Base-by-base conservation (phyloP, 2,888 invertebrate species). In the Epirrita christyi region DNA sequence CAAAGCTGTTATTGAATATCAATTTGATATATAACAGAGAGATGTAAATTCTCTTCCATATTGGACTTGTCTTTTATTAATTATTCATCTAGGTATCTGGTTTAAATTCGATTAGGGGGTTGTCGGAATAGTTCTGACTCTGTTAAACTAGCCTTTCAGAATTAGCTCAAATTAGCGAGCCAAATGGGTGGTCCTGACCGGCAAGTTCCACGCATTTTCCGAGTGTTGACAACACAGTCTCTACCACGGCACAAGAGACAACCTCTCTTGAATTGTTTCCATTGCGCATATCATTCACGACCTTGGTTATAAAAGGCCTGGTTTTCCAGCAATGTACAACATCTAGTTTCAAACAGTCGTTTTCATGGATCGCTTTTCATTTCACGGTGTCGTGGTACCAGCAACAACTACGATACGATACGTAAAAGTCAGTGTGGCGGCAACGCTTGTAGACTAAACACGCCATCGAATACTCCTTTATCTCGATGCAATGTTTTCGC, bases 391-490 rank as follows among this genome's bases (percentile, higher is more conserved):
- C 59, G 54, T 56, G 55, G 60, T 65, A 43, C 21, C 46, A 57
- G 55, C 36, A 50, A 52, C 72, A 72, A 69, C 61, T 64, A 67
- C 68, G 70, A 21, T 64, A 63, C 58, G 61, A n/a, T 50, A n/a
- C n/a, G n/a, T n/a, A n/a, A n/a, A 68, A 77, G 76, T 68, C 83
- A 87, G 88, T 88, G 73, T 74, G 77, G 78, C 81, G 83, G 77
- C 68, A 80, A 79, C 85, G 81, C 75, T 78, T 66, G 64, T 60
- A 61, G 69, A 66, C 78, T 59, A 38, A 51, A 62, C 63, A 81
- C 84, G 86, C 78, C 72, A 70, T 57, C 64, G 59, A 61, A 10
- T 56, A 64, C 55, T 54, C 45, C 49, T 50, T 57, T 61, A 51
- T 53, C 49, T 56, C 64, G 59, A 50, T 69, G 65, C 77, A 76